Conservation (phyloP, 2,113 vertebrate genomes). For the Chaetodon auriga region DNA sequence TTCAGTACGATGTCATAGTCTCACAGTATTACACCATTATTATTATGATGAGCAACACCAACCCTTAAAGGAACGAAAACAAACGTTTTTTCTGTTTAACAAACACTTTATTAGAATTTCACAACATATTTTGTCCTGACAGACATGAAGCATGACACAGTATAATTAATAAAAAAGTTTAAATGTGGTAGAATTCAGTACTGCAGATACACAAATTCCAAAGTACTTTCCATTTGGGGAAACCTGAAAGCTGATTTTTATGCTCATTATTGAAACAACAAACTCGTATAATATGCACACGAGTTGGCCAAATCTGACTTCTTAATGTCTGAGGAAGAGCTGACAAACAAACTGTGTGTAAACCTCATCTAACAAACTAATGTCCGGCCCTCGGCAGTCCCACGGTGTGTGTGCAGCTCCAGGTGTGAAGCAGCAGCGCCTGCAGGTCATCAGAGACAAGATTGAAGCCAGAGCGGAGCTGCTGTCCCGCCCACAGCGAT, state of each 20-base stretch:
- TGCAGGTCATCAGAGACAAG: slow-evolving; percentile 91
- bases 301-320: not conserved
- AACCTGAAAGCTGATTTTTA: not conserved
- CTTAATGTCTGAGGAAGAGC: not conserved
- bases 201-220: no score
- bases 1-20: no score
- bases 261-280: not conserved
- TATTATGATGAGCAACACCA: no score
- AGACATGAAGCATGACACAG: no score
- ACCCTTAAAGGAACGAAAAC: no score
- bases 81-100: no score
- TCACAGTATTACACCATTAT: no score
- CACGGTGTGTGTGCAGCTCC: slow-evolving; percentile 89
- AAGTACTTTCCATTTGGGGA: not conserved
- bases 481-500: slow-evolving; percentile 90
- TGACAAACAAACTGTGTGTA: not conserved
- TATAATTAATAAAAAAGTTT: no score
- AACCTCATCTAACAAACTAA: not conserved
- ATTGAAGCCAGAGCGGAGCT: slow-evolving; percentile 88
- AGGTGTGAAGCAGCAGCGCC: slow-evolving; percentile 86
- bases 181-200: no score
- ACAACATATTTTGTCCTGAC: no score
- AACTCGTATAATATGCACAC: not conserved
- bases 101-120: no score
- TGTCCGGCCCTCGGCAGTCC: slow-evolving; percentile 67